These are phyloP conservation scores for Sebastes minor DNA, from an alignment of 2,797 vertebrate species.

Conservation along the genomic window DNA sequence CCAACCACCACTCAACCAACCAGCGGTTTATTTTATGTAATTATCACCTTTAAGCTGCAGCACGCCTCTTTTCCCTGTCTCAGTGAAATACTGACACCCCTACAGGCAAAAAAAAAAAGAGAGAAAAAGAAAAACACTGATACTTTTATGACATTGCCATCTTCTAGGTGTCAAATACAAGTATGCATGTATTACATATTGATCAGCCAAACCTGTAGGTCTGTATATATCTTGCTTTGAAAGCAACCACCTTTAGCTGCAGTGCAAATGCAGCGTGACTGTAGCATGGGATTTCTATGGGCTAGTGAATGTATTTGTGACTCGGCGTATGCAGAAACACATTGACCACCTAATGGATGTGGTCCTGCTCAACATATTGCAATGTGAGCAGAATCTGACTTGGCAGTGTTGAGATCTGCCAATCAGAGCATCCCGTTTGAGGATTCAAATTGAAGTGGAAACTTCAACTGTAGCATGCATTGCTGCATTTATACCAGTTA, in stretches of 20 bases:
- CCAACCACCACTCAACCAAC: background rate
- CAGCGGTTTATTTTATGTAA: background rate
- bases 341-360: conserved; percentile 2
- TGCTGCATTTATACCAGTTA: background rate
- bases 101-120: background rate
- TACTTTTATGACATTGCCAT: background rate
- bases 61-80: background rate
- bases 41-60: background rate
- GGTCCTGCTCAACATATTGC: background rate
- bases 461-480: background rate
- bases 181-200: background rate
- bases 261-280: background rate
- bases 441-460: background rate
- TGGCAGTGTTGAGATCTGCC: background rate
- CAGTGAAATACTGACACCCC: background rate
- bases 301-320: background rate
- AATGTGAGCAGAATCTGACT: conserved; percentile 6
- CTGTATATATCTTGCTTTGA: background rate
- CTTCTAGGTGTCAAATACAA: background rate
- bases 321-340: background rate
- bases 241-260: background rate
- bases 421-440: background rate
- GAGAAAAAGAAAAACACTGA: background rate
- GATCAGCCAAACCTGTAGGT: background rate
- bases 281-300: background rate